phyloP scores from a whole-genome alignment of 2,797 vertebrate genomes.

The Leuciscus waleckii region DNA sequence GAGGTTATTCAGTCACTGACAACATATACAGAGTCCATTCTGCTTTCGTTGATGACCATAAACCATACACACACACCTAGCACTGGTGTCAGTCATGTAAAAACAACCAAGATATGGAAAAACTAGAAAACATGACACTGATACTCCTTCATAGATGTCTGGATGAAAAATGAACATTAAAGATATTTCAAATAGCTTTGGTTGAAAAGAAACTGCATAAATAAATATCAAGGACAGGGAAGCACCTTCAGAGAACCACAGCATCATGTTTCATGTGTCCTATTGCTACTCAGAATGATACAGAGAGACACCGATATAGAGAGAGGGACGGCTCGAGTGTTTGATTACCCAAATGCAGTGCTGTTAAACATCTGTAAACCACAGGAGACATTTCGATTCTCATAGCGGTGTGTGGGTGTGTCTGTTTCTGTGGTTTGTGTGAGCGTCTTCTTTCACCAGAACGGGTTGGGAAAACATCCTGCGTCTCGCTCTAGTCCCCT shows the following conservation, averaged over 20 bases:
- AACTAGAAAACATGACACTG: conserved; percentile 16
- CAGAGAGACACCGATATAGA: conserved; percentile 17
- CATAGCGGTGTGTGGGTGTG: conserved; percentile 55
- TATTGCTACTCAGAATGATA: conserved; percentile 52
- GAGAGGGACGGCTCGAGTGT: conserved; percentile 56
- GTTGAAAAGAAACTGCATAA: conserved; percentile 37
- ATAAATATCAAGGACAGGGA: conserved; percentile 39
- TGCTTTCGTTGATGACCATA: not conserved
- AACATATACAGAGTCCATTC: conserved; percentile 33
- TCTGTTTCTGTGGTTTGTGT: conserved; percentile 38
- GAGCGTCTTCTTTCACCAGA: conserved; percentile 20
- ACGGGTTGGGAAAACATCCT: conserved; percentile 20
- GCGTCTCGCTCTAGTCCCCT: conserved; percentile 15
- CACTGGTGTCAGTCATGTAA: conserved; percentile 15
- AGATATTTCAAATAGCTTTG: conserved; percentile 24
- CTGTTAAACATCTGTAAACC: conserved; percentile 72
- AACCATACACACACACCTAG: not conserved
- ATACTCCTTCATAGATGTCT: not conserved
- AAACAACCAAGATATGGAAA: conserved; percentile 31
- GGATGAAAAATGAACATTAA: not conserved
- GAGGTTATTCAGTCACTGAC: conserved; percentile 33
- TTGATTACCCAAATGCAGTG: conserved; percentile 69
- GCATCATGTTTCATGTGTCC: conserved; percentile 35
- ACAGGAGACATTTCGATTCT: conserved; percentile 63
- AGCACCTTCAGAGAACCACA: conserved; percentile 42